These are phyloP conservation scores for Microtus oregoni DNA, from an alignment of 2,113 vertebrate species.

Conservation along the genomic window DNA sequence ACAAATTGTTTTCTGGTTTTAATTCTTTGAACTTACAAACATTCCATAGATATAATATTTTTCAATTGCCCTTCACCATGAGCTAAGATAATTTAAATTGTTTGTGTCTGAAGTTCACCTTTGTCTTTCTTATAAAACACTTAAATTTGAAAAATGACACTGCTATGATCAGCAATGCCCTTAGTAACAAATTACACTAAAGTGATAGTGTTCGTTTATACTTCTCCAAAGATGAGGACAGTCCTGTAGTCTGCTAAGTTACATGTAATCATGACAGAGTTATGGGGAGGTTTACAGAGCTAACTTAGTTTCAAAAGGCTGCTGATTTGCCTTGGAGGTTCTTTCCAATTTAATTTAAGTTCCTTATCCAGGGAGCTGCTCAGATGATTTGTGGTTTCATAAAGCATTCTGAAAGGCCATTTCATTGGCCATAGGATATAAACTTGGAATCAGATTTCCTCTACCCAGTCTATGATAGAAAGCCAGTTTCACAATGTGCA, in stretches of 20 bases:
- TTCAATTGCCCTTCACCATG: not conserved
- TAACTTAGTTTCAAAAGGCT: slow-evolving; percentile 47
- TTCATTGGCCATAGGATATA: slow-evolving; percentile 67
- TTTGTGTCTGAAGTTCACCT: not conserved
- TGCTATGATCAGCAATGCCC: not conserved
- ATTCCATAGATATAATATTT: not conserved
- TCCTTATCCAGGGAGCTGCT: slow-evolving; percentile 60
- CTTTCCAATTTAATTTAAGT: slow-evolving; percentile 67
- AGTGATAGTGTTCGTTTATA: not conserved
- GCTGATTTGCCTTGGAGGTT: slow-evolving; percentile 57
- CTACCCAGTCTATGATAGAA: slow-evolving; percentile 30
- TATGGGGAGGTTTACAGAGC: not conserved
- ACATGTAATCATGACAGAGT: not conserved
- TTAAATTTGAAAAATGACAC: not conserved
- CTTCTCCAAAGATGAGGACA: not conserved
- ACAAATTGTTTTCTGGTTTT: not conserved
- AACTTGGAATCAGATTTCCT: slow-evolving; percentile 61
- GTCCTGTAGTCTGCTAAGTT: not conserved
- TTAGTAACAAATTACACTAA: not conserved
- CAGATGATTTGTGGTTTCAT: slow-evolving; percentile 71
- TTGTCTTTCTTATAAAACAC: slow-evolving; percentile 3
- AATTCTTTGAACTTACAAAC: not conserved
- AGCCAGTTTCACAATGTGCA: slow-evolving; percentile 37
- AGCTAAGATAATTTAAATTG: not conserved
- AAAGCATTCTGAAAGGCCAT: slow-evolving; percentile 70